Percentiles rank a stretch among this genome's conserved stretches.
Conservation (phyloP, 2,113 vertebrate genomes). For the Atrichornis clamosus region DNA sequence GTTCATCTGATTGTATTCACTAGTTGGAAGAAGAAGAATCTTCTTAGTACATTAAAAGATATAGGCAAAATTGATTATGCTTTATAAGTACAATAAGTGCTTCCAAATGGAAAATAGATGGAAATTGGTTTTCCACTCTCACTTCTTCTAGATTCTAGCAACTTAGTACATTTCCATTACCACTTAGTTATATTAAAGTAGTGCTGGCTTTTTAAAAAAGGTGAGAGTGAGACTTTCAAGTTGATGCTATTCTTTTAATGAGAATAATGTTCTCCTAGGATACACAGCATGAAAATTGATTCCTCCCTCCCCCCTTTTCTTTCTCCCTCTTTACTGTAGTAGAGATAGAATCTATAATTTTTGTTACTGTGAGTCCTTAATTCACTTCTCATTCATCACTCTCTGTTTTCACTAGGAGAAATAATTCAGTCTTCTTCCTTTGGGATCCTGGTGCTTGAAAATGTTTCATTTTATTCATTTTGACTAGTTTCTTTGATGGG, state of each 20-base stretch:
- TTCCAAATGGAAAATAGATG: neutral
- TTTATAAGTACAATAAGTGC: neutral
- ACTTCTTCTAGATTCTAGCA: neutral
- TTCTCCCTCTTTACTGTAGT: neutral
- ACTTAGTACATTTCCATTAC: neutral
- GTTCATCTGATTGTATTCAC: neutral
- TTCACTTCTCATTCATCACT: neutral
- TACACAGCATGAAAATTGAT: slow-evolving; percentile 33
- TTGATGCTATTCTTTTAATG: slow-evolving; percentile 50
- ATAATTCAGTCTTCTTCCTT: neutral
- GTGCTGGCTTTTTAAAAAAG: neutral
- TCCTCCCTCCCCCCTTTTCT: neutral
- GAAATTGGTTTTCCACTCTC: neutral
- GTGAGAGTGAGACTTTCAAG: slow-evolving; percentile 23
- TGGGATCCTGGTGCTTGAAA: slow-evolving; percentile 8
- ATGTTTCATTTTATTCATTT: neutral
- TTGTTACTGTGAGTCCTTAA: neutral
- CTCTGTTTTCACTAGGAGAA: neutral
- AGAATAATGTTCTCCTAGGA: slow-evolving; percentile 8
- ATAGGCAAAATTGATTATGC: neutral
- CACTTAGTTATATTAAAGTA: neutral
- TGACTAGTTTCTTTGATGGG: neutral
- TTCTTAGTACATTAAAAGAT: neutral
- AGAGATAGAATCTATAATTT: neutral
- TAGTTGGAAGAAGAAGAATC: neutral